phyloP scores from a whole-genome alignment of 1,140 invertebrate species.

The Drosophila tristis region DNA sequence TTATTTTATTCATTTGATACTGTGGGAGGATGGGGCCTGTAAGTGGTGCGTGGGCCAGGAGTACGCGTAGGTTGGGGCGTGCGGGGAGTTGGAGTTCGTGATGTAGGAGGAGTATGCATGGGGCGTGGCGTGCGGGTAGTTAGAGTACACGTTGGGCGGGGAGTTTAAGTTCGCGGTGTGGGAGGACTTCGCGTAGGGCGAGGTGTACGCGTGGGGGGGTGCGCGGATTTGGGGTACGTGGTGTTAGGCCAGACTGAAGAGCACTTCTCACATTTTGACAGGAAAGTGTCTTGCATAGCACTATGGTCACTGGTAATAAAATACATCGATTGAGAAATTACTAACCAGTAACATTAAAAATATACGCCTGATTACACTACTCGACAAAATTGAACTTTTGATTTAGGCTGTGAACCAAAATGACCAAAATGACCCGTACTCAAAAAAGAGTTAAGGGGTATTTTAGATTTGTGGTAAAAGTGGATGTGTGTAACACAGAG shows the following conservation, averaged over 20 bases:
- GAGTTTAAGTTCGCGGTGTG: no score
- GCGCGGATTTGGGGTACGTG: neutral
- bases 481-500: no score
- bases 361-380: neutral
- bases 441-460: no score
- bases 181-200: neutral
- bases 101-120: neutral
- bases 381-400: no score
- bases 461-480: no score
- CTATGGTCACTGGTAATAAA: conserved; percentile 26
- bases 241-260: neutral
- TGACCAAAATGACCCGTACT: no score
- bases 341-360: no score
- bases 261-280: conserved; percentile 35
- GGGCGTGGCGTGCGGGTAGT: neutral
- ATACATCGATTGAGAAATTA: neutral
- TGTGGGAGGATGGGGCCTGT: no score
- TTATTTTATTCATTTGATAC: no score
- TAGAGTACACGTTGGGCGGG: neutral
- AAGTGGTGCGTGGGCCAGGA: no score
- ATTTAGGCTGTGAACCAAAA: no score
- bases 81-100: neutral
- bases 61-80: no score
- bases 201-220: neutral
- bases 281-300: conserved; percentile 12